Evolutionary conservation across 1,140 invertebrate genomes (phyloP).

Genomic region (Trypoxylus dichotomus): DNA sequence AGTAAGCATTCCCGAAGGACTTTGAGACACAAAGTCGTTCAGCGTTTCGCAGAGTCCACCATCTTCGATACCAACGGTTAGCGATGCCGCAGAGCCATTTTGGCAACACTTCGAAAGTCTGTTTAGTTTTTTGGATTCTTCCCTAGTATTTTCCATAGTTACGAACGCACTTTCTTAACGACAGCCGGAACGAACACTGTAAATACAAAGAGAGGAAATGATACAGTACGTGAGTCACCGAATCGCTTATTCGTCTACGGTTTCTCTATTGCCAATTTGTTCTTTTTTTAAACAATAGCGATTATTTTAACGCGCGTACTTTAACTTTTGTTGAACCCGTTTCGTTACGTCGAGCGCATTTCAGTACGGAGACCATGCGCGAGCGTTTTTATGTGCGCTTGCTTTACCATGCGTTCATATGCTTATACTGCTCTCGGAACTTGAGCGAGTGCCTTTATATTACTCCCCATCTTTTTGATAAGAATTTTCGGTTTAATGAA

Average conservation of each 20-base stretch:
- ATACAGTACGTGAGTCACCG: neutral
- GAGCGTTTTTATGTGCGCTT: too few relatives aligned
- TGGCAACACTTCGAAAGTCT: conserved; percentile 19
- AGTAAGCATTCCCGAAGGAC: neutral
- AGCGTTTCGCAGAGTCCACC: neutral
- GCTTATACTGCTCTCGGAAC: neutral
- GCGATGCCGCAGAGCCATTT: neutral
- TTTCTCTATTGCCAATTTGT: neutral
- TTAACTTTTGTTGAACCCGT: neutral
- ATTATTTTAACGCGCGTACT: neutral
- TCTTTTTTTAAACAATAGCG: neutral
- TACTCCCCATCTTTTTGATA: neutral
- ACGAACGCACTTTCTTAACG: neutral
- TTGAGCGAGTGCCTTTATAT: neutral
- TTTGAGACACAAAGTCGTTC: conserved; percentile 4
- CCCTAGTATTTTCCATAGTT: neutral
- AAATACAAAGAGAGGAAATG: neutral
- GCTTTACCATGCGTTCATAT: neutral
- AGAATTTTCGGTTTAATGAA: neutral
- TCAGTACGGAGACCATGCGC: neutral
- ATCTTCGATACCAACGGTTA: neutral
- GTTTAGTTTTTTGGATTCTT: neutral
- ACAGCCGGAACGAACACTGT: neutral
- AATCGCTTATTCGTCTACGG: neutral
- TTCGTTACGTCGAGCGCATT: neutral